Evolutionary conservation across 2,888 invertebrate species (phyloP), one percentile per base, ranked within the genome.

Genomic region (Chrysomela aeneicollis): DNA sequence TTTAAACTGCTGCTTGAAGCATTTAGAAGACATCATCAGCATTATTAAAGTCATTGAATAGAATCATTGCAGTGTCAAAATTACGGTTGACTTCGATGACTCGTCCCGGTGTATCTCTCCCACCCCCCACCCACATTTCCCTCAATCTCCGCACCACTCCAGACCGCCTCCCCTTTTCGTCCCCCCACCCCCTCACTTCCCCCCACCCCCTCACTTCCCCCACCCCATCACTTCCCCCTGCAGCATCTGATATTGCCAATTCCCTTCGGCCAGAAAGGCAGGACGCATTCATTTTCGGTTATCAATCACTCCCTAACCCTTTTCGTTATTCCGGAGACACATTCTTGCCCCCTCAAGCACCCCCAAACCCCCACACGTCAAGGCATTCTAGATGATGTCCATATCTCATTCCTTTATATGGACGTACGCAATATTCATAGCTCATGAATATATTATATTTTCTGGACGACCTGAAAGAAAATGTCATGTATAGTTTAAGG

Each of bases 401-500:
- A 72, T 72, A 72, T 72, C 72, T 72, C 72, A 69, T 70, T 67
- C 70, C 70, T 71, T 70, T 71, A 71, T 71, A 69, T 71, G 71
- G 63, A 68, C 66, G 71, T 69, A 70, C 70, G 67, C 66, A 69
- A 72, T 72, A 72, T 72, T 69, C 72, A 72, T 72, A 70, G 67
- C 67, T 69, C 70, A 69, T 72, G 72, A 70, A 72, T 72, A 67
- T 69, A 72, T 72, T 68, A 71, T 64, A 64, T 66, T 64, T 65
- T 59, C 61, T 50, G 64, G 67, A 63, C 49, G 63, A 64, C 63
- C 59, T 63, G 61, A 67, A 68, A 69, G 66, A 69, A 67, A 68
- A 71, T 66, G 63, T 69, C 67, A 67, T 71, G 67, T 71, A 67
- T 71, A 62, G 66, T 68, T 65, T 65, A 57, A 46, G 57, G 66